Evolutionary conservation across 1,140 invertebrate genomes (phyloP).

Genomic region (Polypedilum pembai): DNA sequence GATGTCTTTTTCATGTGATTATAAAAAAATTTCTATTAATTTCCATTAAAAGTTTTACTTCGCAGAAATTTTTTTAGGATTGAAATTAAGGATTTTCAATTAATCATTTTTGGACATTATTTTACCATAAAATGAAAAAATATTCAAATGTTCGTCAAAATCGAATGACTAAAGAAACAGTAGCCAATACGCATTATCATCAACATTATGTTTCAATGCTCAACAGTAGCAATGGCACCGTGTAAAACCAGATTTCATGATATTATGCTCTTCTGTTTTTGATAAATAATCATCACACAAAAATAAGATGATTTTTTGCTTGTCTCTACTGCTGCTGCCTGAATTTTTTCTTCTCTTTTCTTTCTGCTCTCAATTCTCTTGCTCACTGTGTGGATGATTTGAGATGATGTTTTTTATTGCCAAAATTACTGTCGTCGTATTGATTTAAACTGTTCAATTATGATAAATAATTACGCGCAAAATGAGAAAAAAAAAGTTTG

Average conservation of each 20-base stretch:
- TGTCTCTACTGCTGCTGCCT: neutral
- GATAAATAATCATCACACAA: slow-evolving; percentile 27
- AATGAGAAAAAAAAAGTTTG: neutral
- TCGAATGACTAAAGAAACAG: neutral
- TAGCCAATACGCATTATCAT: neutral
- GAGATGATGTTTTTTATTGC: slow-evolving; percentile 20
- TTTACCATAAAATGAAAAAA: slow-evolving; percentile 3
- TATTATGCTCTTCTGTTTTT: slow-evolving; percentile 1
- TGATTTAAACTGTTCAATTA: slow-evolving; percentile 28
- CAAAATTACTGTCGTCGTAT: slow-evolving; percentile 27
- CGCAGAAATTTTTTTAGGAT: too few species aligned
- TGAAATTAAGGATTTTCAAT: too few species aligned
- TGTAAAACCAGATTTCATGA: slow-evolving; percentile 12
- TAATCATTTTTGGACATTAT: too few species aligned
- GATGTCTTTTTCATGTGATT: neutral
- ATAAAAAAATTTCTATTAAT: neutral
- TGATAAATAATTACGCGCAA: slow-evolving; percentile 24
- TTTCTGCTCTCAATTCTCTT: neutral
- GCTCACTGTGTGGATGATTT: neutral
- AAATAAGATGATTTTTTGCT: neutral
- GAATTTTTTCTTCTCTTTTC: neutral
- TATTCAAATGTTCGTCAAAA: slow-evolving; percentile 23
- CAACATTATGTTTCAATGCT: neutral
- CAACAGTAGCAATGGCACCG: neutral
- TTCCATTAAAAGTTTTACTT: neutral